Evolutionary conservation across 2,888 invertebrate species (phyloP).

Genomic region (Petrolisthes manimaculis): DNA sequence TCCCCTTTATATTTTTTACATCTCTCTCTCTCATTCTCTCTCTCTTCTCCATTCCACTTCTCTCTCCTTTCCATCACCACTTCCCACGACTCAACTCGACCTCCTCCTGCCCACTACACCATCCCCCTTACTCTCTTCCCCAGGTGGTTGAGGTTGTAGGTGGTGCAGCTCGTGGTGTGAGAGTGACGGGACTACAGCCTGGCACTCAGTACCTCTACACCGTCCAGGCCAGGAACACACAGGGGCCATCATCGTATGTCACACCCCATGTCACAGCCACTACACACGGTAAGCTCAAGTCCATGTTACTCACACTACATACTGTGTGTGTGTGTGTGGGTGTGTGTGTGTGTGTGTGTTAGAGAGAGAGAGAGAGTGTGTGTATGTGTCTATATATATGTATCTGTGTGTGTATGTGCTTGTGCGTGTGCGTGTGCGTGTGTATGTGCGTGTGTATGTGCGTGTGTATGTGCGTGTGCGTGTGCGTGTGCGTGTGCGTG

Average conservation of each 20-base stretch:
- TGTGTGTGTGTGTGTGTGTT: no score
- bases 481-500: constrained; percentile 30
- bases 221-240: constrained; percentile 39
- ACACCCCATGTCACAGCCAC: constrained; percentile 37
- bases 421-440: constrained; percentile 10
- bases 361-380: no score
- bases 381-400: neutral
- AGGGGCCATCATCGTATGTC: constrained; percentile 41
- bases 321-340: no score
- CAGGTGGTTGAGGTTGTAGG: constrained; percentile 44
- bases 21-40: neutral
- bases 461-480: constrained; percentile 20
- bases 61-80: neutral
- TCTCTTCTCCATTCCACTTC: neutral
- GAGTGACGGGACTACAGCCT: neutral
- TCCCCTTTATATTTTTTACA: neutral
- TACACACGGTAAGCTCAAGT: constrained; percentile 20
- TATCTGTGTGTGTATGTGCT: neutral
- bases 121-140: neutral
- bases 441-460: constrained; percentile 27
- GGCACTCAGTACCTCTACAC: constrained; percentile 39
- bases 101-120: neutral
- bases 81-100: neutral
- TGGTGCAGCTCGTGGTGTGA: constrained; percentile 23
- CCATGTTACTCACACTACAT: neutral